phyloP scores from a whole-genome alignment of 2,888 invertebrate species.

The Tetheella fluctuosa region DNA sequence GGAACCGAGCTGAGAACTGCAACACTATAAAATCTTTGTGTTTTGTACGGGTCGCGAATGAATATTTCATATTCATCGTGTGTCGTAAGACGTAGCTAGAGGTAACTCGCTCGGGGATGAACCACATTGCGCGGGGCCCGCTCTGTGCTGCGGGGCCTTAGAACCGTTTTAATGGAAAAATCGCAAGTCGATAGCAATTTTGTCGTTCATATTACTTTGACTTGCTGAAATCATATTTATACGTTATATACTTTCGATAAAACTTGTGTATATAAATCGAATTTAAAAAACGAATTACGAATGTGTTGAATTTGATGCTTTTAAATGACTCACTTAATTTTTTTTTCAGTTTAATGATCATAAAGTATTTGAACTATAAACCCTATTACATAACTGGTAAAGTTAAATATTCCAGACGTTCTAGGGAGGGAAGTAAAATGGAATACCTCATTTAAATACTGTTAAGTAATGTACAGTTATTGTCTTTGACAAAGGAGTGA shows the following conservation, averaged over 20 bases:
- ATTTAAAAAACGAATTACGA: too few relatives aligned
- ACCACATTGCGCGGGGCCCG: not conserved
- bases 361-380: not conserved
- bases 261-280: too few relatives aligned
- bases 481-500: conserved; percentile 10
- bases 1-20: conserved; percentile 28
- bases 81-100: too few relatives aligned
- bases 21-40: conserved; percentile 26
- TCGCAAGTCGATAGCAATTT: not conserved
- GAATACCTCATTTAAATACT: not conserved
- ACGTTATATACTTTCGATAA: not conserved
- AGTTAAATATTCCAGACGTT: not conserved
- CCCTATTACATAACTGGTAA: not conserved
- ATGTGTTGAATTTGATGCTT: not conserved
- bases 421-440: not conserved
- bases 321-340: not conserved
- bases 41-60: conserved; percentile 20
- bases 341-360: not conserved
- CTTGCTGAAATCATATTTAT: not conserved
- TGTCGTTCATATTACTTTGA: not conserved
- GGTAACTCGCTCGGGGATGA: not conserved
- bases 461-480: conserved; percentile 7
- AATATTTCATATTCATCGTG: conserved; percentile 31
- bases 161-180: not conserved
- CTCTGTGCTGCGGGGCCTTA: not conserved